Evolutionary conservation across 2,888 invertebrate species (phyloP).

Genomic region (Amphipoea lucens): DNA sequence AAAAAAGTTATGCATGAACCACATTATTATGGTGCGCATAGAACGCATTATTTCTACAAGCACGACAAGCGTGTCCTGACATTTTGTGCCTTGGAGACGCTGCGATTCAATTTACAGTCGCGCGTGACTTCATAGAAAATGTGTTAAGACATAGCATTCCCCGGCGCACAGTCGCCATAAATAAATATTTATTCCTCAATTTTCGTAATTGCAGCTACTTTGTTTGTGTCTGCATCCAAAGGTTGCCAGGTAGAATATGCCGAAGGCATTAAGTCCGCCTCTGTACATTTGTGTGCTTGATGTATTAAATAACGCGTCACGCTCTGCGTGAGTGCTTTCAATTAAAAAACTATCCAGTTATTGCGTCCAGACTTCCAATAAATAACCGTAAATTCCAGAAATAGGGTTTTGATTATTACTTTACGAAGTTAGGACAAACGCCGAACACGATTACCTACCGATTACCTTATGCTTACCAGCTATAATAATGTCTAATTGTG

Average conservation of each 20-base stretch:
- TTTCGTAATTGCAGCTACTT: too few relatives aligned
- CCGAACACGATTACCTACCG: not conserved
- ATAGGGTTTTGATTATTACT: not conserved
- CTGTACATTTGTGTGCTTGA: not conserved
- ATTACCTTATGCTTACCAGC: not conserved
- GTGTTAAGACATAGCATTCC: not conserved
- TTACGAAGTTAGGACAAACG: not conserved
- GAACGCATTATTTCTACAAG: not conserved
- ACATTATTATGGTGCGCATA: not conserved
- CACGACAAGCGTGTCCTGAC: not conserved
- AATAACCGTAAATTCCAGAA: constrained; percentile 1
- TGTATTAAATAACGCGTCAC: not conserved
- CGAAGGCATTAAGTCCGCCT: too few relatives aligned
- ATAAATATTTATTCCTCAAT: not conserved
- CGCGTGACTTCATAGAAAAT: not conserved
- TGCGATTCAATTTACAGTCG: not conserved
- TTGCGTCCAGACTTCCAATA: not conserved
- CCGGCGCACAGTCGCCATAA: not conserved
- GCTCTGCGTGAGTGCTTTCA: not conserved
- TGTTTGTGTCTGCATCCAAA: not conserved
- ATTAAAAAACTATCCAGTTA: not conserved
- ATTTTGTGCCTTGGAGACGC: not conserved
- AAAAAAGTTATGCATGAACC: not conserved
- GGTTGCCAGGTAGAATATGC: not conserved
- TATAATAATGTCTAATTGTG: constrained; percentile 22